Conservation (phyloP, 1,140 invertebrate species). For the Dinoponera quadriceps region DNA sequence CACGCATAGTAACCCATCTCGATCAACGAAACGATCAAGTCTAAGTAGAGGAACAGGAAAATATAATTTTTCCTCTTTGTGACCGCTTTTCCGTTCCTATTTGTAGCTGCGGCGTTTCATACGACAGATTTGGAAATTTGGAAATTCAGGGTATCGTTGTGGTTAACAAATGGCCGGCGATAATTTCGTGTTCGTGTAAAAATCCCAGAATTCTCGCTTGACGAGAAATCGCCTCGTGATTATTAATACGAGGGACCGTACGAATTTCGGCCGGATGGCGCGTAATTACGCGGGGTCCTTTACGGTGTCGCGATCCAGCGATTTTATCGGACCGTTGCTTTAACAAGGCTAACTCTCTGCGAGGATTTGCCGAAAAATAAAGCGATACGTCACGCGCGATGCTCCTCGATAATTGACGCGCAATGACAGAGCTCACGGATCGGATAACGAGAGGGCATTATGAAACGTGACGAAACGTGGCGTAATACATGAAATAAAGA, state of each 20-base stretch:
- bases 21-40: constrained; percentile 17
- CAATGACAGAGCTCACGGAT: constrained; percentile 27
- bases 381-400: constrained; percentile 57
- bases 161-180: constrained; percentile 16
- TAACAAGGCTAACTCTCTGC: constrained; percentile 40
- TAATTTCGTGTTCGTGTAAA: constrained; percentile 17
- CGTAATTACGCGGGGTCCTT: constrained; percentile 46
- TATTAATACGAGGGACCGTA: constrained; percentile 48
- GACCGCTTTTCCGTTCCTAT: too few species aligned
- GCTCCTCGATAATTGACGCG: constrained; percentile 53
- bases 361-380: constrained; percentile 52
- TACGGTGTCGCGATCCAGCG: constrained; percentile 55
- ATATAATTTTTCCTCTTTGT: too few species aligned
- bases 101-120: too few species aligned
- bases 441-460: constrained; percentile 25
- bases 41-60: neutral
- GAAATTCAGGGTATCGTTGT: neutral
- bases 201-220: neutral
- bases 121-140: too few species aligned
- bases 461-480: neutral
- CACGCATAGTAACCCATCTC: constrained; percentile 9
- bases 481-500: neutral
- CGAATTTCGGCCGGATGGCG: constrained; percentile 38
- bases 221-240: constrained; percentile 15
- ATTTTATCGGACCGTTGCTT: constrained; percentile 60